Evolutionary conservation across 1,140 invertebrate species (phyloP), one percentile per base, ranked within the genome.

Genomic region (Cotesia vestalis): DNA sequence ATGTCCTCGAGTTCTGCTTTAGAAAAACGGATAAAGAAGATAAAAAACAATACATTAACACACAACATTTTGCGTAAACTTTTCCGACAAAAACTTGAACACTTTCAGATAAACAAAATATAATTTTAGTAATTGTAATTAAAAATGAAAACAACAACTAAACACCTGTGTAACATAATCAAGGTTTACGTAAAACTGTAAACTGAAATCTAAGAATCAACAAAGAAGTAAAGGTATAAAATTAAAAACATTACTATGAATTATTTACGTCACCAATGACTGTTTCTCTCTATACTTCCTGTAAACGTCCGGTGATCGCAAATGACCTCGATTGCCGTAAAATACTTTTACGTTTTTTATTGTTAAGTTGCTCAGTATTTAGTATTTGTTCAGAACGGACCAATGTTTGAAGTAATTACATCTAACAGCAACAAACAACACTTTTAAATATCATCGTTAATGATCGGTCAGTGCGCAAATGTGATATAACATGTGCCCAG

Each of bases 311-410:
- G 51, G 64, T 67, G 17, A 17, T 5, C 46, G 27, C 52, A 35
- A 53, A 12, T 67, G 66, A 36, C 66, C 66, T 67, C 66, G 66
- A 67, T 67, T 55, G 17, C 14, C 5, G 53, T 46, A 46, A 2
- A 46, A 46, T 46, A 46, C 11, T 46, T 8, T 46, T 46, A 46
- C 40, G 6, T 46, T 46, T 46, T 46, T 46, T 46, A 46, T 46
- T 46, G 40, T 46, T 46, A 46, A 27, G 1, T 27, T 27, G 27
- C 27, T 27, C 27, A 27, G 27, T 27, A 27, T 27, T 27, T 27
- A 27, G 17, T 17, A 1, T 40, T 5, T 4, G 40, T 46, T 8
- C 1, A 46, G 11, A 46, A 46, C 40, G 11, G 11, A 46, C 40
- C 40, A 46, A 46, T 46, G 40, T 46, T 46, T 9, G 6, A 46